Base-by-base conservation (phyloP, 2,888 invertebrate genomes). In the Pycnomerus fuliginosus region DNA sequence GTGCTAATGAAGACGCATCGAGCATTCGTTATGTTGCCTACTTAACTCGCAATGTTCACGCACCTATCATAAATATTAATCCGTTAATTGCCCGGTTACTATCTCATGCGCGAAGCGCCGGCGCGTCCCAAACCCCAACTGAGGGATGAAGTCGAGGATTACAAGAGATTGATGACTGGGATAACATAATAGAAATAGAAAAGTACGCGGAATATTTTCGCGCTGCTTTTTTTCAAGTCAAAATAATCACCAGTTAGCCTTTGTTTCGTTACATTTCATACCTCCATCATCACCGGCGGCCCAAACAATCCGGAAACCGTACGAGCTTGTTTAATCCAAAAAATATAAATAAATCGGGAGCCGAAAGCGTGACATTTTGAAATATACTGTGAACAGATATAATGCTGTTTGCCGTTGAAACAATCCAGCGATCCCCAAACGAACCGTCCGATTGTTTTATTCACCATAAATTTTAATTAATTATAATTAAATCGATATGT, bases 331-430 rank as follows among this genome's bases (percentile, higher is more conserved):
- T 60, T 61, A 63, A 61, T 62, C 62, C 56, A 58, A 56, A 60
- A 62, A 61, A 64, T 62, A 62, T 58, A 64, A 63, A 64, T 64
- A 64, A 64, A 63, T 62, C 57, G 54, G n/a, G 56, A 51, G 53
- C 56, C 58, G 59, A 56, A 53, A 55, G 52, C 59, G 55, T 64
- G 64, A 64, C 64, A 62, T 58, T 62, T 61, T 61, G 61, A 65
- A 65, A 65, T 65, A 65, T 58, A 64, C 62, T 55, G 63, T 61
- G 61, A 64, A 63, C 64, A 64, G 63, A 63, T 59, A 64, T 62
- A n/a, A 61, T 57, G 56, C 55, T 58, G 57, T 52, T 56, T 60
- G 57, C 51, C 48, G 53, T 45, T 51, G 39, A 48, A 46, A 46
- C 23, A 23, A 23, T 33, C 44, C 55, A 53, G 55, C 23, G 53